Conservation (phyloP, 2,888 invertebrate species). For the Parascotia fuliginaria region DNA sequence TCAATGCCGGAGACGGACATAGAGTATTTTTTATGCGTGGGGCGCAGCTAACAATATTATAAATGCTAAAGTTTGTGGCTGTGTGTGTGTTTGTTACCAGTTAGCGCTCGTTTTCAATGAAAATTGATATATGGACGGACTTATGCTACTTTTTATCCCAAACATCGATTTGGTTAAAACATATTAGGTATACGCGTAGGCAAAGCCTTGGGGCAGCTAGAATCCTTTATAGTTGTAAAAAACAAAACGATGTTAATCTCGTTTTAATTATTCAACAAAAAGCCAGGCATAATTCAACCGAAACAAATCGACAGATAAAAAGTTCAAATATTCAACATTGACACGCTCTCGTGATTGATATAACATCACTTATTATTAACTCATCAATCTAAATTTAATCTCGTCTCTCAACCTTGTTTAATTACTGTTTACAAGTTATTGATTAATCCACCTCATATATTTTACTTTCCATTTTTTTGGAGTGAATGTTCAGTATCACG, state of each 20-base stretch:
- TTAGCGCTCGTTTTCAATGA: too few species aligned
- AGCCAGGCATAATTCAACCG: not conserved
- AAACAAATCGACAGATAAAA: constrained; percentile 12
- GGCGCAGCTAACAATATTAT: too few species aligned
- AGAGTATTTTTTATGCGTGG: too few species aligned
- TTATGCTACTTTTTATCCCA: too few species aligned
- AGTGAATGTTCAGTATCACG: not conserved
- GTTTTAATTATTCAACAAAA: constrained; percentile 3
- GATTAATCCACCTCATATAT: constrained; percentile 48
- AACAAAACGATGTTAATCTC: not conserved
- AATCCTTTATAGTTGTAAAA: too few species aligned
- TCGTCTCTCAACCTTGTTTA: constrained; percentile 45
- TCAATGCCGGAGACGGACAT: too few species aligned
- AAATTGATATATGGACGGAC: too few species aligned
- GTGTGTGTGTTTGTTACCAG: too few species aligned
- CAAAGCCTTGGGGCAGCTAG: too few species aligned
- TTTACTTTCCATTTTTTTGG: constrained; percentile 7
- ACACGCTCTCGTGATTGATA: constrained; percentile 44
- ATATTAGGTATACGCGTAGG: too few species aligned
- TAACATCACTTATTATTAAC: constrained; percentile 65
- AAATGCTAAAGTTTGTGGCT: too few species aligned
- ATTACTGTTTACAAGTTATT: constrained; percentile 56
- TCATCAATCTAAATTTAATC: constrained; percentile 68
- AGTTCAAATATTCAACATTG: constrained; percentile 24
- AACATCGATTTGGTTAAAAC: too few species aligned